A percentile compares a stretch with the other conserved stretches of the same genome.
Conservation (phyloP, 1,140 invertebrate species). For the Drosophila sturtevanti region DNA sequence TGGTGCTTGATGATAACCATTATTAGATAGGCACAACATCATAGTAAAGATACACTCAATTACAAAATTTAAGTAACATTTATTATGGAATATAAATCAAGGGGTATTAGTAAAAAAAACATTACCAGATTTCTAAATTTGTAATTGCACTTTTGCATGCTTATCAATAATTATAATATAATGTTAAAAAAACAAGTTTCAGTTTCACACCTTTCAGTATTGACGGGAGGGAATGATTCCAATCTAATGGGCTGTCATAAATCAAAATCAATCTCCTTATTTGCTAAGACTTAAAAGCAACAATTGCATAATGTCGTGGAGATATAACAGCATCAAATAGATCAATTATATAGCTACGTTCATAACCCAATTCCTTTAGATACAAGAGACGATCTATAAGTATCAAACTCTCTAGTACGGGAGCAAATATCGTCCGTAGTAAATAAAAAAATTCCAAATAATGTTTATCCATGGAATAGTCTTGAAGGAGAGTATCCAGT, state of each 20-base stretch:
- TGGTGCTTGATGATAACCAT: background rate
- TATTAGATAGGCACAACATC: background rate
- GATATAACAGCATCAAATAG: conserved; percentile 91
- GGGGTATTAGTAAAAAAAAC: background rate
- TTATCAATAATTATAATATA: background rate
- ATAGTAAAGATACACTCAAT: background rate
- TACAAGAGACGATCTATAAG: conserved; percentile 92
- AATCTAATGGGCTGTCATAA: background rate
- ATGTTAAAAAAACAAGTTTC: background rate
- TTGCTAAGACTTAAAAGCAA: conserved; percentile 78
- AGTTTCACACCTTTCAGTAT: background rate
- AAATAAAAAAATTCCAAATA: conserved; percentile 92
- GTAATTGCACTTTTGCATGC: conserved; percentile 15
- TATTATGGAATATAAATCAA: background rate
- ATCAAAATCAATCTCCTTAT: background rate
- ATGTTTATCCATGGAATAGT: conserved; percentile 84
- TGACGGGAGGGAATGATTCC: background rate
- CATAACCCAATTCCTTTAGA: conserved; percentile 88
- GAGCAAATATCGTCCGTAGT: conserved; percentile 90
- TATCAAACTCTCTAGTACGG: conserved; percentile 92
- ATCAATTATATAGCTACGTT: conserved; percentile 87
- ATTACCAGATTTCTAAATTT: background rate
- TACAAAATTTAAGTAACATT: background rate
- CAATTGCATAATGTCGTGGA: conserved; percentile 89
- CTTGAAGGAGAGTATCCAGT: conserved; percentile 83